Conservation (phyloP, 2,113 vertebrate genomes). For the Suricata suricatta region DNA sequence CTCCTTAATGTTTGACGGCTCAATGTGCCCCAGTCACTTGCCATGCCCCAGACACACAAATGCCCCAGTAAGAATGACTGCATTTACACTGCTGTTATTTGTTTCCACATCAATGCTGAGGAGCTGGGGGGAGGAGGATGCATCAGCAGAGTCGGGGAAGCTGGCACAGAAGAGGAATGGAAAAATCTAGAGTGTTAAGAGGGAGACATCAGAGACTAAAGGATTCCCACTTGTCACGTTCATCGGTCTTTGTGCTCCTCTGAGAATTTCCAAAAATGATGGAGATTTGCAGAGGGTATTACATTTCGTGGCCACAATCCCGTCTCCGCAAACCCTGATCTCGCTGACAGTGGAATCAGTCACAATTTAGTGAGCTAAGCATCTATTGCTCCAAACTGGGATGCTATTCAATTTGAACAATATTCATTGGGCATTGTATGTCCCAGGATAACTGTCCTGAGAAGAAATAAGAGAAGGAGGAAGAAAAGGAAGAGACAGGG, state of each 20-base stretch:
- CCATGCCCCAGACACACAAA: neutral
- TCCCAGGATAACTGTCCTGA: neutral
- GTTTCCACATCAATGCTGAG: neutral
- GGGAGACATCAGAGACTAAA: neutral
- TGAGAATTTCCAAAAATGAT: neutral
- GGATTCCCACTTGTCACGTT: neutral
- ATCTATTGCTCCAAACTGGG: neutral
- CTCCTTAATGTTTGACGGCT: neutral
- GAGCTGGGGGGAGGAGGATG: neutral
- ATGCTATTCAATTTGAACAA: neutral
- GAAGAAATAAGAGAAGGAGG: neutral
- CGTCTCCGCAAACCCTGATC: neutral
- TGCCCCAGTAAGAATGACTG: neutral
- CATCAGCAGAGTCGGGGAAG: neutral
- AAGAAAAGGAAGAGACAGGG: too few species aligned
- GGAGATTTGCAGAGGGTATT: neutral
- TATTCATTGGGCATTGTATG: neutral
- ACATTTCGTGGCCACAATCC: rapidly evolving
- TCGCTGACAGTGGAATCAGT: neutral
- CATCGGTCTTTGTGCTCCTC: neutral
- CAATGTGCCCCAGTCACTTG: neutral
- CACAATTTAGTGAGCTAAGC: neutral
- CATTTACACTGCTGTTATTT: neutral
- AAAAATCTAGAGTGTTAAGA: neutral
- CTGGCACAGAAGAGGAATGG: neutral